phyloP scores from a whole-genome alignment of 1,140 invertebrate species.

The Drosophila rhopaloa region DNA sequence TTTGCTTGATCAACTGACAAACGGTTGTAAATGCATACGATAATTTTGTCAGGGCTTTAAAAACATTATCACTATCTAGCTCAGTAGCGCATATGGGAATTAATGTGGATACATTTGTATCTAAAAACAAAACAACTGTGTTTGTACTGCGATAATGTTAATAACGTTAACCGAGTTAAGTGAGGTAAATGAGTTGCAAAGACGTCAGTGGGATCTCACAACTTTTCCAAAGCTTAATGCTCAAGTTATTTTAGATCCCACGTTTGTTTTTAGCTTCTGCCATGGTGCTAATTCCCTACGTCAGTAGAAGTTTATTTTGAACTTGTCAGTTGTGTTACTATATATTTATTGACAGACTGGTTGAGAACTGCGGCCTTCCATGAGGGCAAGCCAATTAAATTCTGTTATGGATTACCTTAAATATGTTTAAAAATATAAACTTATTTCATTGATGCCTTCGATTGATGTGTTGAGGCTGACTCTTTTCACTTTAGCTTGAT shows the following conservation, averaged over 20 bases:
- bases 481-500: slow-evolving; percentile 27
- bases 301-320: slow-evolving; percentile 17
- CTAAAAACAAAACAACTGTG: slow-evolving; percentile 49
- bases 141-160: slow-evolving; percentile 41
- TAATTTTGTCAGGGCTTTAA: slow-evolving; percentile 22
- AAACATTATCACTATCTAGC: slow-evolving; percentile 29
- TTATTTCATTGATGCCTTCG: slow-evolving; percentile 18
- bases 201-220: slow-evolving; percentile 36
- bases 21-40: slow-evolving; percentile 17
- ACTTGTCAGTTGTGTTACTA: slow-evolving; percentile 4
- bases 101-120: slow-evolving; percentile 27
- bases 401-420: slow-evolving; percentile 41
- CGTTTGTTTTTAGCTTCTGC: slow-evolving; percentile 27
- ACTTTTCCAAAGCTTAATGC: slow-evolving; percentile 25
- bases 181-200: slow-evolving; percentile 26
- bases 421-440: slow-evolving; percentile 51
- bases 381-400: slow-evolving; percentile 35
- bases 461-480: slow-evolving; percentile 40
- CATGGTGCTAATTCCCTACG: slow-evolving; percentile 20
- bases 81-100: slow-evolving; percentile 15
- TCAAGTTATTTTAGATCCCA: slow-evolving; percentile 22
- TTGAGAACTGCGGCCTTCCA: slow-evolving; percentile 16
- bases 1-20: slow-evolving; percentile 33
- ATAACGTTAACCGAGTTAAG: slow-evolving; percentile 36
- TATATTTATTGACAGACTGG: slow-evolving; percentile 11